Conservation (phyloP, 2,888 invertebrate genomes). For the Papilio elwesi region DNA sequence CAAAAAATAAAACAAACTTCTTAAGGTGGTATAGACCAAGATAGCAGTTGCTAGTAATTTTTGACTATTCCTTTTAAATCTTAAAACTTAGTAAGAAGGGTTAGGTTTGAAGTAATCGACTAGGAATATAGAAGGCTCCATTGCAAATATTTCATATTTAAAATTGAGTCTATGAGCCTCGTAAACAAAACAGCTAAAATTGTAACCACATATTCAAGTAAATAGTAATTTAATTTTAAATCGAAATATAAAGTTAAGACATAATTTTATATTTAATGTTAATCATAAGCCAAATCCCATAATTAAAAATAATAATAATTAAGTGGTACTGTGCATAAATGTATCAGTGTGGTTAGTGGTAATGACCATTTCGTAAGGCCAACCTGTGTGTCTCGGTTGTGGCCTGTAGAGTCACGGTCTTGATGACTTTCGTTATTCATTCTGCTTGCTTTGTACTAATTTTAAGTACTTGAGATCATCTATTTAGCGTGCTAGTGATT, state of each 20-base stretch:
- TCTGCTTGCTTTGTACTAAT: constrained; percentile 45
- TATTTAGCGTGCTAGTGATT: constrained; percentile 37
- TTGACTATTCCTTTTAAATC: too few species aligned
- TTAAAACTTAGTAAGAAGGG: too few species aligned
- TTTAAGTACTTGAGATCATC: constrained; percentile 32
- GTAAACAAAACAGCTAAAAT: too few species aligned
- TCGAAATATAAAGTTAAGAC: neutral
- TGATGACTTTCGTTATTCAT: constrained; percentile 61
- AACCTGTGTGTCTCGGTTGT: constrained; percentile 66
- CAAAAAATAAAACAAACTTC: too few species aligned
- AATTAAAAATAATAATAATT: constrained; percentile 6
- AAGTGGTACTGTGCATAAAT: constrained; percentile 19
- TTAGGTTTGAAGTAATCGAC: too few species aligned
- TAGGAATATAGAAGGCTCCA: too few species aligned
- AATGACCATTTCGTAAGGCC: constrained; percentile 42
- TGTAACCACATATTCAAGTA: neutral
- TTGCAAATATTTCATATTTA: too few species aligned
- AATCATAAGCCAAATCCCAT: constrained; percentile 1
- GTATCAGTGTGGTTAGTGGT: constrained; percentile 45
- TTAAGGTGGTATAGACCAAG: too few species aligned
- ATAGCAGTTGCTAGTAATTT: too few species aligned
- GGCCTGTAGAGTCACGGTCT: constrained; percentile 55
- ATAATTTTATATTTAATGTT: neutral
- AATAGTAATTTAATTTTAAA: neutral
- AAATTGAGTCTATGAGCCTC: too few species aligned